Evolutionary conservation across 2,888 invertebrate genomes (phyloP).

Genomic region (Serripes groenlandicus): DNA sequence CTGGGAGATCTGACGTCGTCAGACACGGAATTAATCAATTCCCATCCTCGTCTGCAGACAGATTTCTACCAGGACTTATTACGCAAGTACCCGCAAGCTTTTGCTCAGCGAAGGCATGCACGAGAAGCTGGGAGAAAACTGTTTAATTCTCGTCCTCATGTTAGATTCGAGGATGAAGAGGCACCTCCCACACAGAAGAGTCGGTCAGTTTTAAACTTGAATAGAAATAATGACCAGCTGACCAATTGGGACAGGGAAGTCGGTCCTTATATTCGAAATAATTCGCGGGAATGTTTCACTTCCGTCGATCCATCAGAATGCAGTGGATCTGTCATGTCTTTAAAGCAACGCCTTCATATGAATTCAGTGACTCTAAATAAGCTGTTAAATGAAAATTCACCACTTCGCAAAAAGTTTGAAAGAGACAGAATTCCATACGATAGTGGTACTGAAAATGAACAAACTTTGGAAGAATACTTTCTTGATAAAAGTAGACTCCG

Average conservation of each 20-base stretch:
- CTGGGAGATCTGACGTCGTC: slow-evolving; percentile 52
- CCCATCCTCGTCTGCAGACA: slow-evolving; percentile 55
- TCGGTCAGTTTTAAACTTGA: slow-evolving; percentile 31
- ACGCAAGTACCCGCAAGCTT: slow-evolving; percentile 70
- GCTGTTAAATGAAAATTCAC: slow-evolving; percentile 61
- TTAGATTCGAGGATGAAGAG: slow-evolving; percentile 67
- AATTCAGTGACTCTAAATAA: slow-evolving; percentile 61
- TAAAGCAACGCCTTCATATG: slow-evolving; percentile 46
- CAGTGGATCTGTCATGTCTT: slow-evolving; percentile 60
- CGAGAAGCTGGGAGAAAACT: slow-evolving; percentile 56
- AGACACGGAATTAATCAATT: slow-evolving; percentile 37
- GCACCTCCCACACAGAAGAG: slow-evolving; percentile 33
- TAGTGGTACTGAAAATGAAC: slow-evolving; percentile 56
- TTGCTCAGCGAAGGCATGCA: slow-evolving; percentile 51
- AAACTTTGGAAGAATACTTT: slow-evolving; percentile 51
- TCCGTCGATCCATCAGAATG: slow-evolving; percentile 64
- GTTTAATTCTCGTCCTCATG: slow-evolving; percentile 67
- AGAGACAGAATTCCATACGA: slow-evolving; percentile 34
- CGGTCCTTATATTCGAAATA: slow-evolving; percentile 46
- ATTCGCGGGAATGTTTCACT: slow-evolving; percentile 57
- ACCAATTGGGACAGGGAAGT: slow-evolving; percentile 67
- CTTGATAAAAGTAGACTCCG: slow-evolving; percentile 49
- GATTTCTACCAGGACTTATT: slow-evolving; percentile 67
- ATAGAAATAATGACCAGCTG: slow-evolving; percentile 48
- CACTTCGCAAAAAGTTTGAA: slow-evolving; percentile 45